These are phyloP conservation scores for Ceyx cyanopectus DNA, from an alignment of 2,113 vertebrate species.

Conservation along the genomic window DNA sequence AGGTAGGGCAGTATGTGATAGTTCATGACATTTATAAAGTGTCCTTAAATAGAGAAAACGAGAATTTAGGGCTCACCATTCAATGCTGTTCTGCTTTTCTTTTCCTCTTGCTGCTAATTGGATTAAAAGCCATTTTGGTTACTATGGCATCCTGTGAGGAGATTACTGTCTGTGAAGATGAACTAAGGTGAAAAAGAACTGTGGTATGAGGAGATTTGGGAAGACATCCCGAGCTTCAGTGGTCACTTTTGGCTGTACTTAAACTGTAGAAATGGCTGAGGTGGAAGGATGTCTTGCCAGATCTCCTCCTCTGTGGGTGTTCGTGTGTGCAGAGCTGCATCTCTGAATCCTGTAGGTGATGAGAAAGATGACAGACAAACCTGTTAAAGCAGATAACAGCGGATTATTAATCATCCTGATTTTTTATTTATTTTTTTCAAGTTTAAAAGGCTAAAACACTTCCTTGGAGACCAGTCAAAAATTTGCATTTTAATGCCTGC, in stretches of 20 bases:
- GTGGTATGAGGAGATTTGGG: slow-evolving; percentile 8
- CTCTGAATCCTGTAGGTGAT: not conserved
- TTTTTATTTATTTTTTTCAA: not conserved
- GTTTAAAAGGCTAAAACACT: not conserved
- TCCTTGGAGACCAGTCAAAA: not conserved
- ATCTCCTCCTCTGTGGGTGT: not conserved
- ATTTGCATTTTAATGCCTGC: not conserved
- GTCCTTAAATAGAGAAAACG: not conserved
- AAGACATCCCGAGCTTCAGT: not conserved
- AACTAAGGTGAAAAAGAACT: slow-evolving; percentile 79
- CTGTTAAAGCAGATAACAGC: not conserved
- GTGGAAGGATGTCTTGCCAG: slow-evolving; percentile 25
- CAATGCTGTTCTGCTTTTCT: slow-evolving; percentile 74
- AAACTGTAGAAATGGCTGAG: not conserved
- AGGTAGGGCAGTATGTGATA: not conserved
- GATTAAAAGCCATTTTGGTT: slow-evolving; percentile 76
- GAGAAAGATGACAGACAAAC: not conserved
- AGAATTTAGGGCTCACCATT: not conserved
- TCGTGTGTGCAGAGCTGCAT: not conserved
- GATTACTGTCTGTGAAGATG: slow-evolving; percentile 81
- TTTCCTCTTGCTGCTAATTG: slow-evolving; percentile 79
- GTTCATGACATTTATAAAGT: not conserved
- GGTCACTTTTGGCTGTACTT: not conserved
- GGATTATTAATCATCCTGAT: not conserved
- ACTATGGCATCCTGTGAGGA: slow-evolving; percentile 80